Conservation (phyloP, 2,797 vertebrate species). For the Bradypodion ventrale region DNA sequence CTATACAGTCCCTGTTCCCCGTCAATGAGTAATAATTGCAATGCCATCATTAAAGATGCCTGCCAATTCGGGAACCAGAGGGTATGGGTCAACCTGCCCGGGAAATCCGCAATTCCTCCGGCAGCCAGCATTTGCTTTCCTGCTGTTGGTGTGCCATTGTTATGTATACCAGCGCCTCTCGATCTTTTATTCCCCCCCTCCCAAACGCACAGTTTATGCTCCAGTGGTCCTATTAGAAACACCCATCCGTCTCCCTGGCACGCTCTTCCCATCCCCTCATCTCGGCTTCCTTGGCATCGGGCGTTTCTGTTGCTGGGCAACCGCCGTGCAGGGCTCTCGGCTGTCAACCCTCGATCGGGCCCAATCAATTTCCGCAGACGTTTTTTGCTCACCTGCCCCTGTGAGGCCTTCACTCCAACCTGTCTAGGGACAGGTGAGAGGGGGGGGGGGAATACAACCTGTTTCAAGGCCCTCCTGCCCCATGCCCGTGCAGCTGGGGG, state of each 20-base stretch:
- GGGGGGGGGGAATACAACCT: fast-evolving
- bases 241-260: slow-evolving; percentile 2
- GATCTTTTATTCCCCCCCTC: neutral
- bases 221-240: slow-evolving; percentile 53
- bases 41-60: neutral
- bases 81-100: neutral
- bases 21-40: neutral
- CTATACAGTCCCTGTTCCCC: neutral
- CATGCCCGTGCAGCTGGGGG: no score
- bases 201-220: slow-evolving; percentile 43
- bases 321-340: slow-evolving; percentile 12
- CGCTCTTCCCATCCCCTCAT: neutral
- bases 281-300: slow-evolving; percentile 40
- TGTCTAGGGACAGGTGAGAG: neutral
- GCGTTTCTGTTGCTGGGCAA: slow-evolving; percentile 66
- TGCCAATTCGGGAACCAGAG: neutral
- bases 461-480: neutral
- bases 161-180: neutral
- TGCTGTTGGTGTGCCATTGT: slow-evolving; percentile 39
- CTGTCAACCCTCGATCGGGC: neutral
- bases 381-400: slow-evolving; percentile 41
- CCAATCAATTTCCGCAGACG: slow-evolving; percentile 29
- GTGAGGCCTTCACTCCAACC: slow-evolving; percentile 1
- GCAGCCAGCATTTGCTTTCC: neutral
- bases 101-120: neutral